These are phyloP conservation scores for Maconellicoccus hirsutus DNA, from an alignment of 1,140 invertebrate genomes.

Conservation along the genomic window DNA sequence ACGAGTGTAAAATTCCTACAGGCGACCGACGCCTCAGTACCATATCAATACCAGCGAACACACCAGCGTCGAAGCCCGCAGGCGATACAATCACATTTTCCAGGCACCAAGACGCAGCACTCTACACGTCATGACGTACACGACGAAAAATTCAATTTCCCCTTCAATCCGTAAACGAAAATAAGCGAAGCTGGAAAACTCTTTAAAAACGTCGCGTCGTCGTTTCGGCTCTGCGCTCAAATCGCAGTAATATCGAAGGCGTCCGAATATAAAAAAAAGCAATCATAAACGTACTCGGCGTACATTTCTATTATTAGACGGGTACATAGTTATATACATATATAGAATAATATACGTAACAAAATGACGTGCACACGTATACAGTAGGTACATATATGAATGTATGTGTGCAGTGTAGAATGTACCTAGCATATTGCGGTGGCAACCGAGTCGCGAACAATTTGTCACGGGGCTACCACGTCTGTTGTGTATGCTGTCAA, in stretches of 20 bases:
- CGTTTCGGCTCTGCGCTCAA: neutral
- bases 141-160: conserved; percentile 7
- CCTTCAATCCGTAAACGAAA: no score
- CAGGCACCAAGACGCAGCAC: no score
- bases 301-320: neutral
- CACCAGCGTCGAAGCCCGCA: no score
- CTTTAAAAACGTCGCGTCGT: no score
- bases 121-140: neutral
- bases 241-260: no score
- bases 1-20: no score
- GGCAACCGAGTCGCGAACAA: neutral
- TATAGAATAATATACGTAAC: neutral
- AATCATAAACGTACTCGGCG: conserved; percentile 1
- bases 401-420: no score
- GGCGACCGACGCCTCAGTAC: no score
- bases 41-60: no score
- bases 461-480: neutral
- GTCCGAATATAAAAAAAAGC: no score
- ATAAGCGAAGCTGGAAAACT: no score
- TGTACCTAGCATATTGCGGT: neutral
- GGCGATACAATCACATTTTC: no score
- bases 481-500: neutral
- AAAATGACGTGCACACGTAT: neutral
- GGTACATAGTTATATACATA: neutral
- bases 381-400: neutral